Evolutionary conservation across 2,888 invertebrate species (phyloP).

Genomic region (Dendrolimus pini): DNA sequence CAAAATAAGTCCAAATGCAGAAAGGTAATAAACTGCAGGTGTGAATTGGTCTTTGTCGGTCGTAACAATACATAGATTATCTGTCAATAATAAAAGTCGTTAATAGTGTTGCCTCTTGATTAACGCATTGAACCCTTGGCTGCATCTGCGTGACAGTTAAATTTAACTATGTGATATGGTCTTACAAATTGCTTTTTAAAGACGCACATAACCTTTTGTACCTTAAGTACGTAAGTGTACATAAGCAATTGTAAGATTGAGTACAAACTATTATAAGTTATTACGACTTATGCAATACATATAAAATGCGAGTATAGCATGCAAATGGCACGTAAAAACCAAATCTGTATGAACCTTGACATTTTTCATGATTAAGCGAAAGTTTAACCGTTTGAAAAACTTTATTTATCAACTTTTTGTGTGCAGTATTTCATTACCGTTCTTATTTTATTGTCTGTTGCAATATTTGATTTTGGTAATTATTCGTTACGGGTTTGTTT

Average conservation of each 20-base stretch:
- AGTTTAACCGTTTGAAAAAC: background rate
- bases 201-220: too few species aligned
- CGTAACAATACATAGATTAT: too few species aligned
- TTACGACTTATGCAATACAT: background rate
- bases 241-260: background rate
- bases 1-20: too few species aligned
- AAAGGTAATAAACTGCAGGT: too few species aligned
- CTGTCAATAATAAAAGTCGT: too few species aligned
- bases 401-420: background rate
- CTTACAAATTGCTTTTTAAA: too few species aligned
- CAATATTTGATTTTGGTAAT: background rate
- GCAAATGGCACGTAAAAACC: constrained; percentile 3
- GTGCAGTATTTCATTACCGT: background rate
- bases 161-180: too few species aligned
- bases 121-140: too few species aligned
- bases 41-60: too few species aligned
- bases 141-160: too few species aligned
- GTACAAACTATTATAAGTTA: background rate
- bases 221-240: too few species aligned
- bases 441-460: background rate
- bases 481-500: background rate
- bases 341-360: constrained; percentile 5
- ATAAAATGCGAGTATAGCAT: background rate
- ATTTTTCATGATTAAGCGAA: constrained; percentile 2
- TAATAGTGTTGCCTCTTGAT: too few species aligned